phyloP scores from a whole-genome alignment of 2,797 vertebrate genomes.

The Tadarida brasiliensis region DNA sequence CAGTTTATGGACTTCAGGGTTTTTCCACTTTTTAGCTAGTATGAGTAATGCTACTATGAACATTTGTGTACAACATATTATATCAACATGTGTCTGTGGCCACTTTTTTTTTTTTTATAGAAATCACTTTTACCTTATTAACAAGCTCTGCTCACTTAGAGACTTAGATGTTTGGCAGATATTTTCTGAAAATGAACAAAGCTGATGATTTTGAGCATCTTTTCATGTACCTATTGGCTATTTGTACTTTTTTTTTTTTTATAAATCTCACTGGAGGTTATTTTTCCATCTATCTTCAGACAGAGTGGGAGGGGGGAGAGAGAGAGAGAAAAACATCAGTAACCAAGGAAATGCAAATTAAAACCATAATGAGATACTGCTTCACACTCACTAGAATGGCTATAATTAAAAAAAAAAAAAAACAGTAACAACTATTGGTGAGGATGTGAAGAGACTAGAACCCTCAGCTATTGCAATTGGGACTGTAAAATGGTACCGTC shows the following conservation, averaged over 20 bases:
- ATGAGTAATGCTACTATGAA: not conserved
- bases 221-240: not conserved
- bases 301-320: too few species aligned
- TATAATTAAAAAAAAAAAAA: not conserved
- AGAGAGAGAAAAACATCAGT: too few species aligned
- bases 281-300: too few species aligned
- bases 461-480: not conserved
- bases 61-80: not conserved
- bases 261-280: too few species aligned
- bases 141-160: not conserved
- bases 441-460: not conserved
- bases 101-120: not conserved
- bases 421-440: not conserved
- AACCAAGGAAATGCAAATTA: not conserved
- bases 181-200: constrained; percentile 3
- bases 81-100: not conserved
- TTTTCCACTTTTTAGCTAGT: not conserved
- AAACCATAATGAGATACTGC: not conserved
- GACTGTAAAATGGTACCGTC: not conserved
- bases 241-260: too few species aligned
- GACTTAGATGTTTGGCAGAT: not conserved
- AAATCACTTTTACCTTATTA: constrained; percentile 21
- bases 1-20: not conserved
- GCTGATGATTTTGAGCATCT: constrained; percentile 15
- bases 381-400: not conserved